phyloP scores from a whole-genome alignment of 2,113 vertebrate species.

The Australoheros scitulus region DNA sequence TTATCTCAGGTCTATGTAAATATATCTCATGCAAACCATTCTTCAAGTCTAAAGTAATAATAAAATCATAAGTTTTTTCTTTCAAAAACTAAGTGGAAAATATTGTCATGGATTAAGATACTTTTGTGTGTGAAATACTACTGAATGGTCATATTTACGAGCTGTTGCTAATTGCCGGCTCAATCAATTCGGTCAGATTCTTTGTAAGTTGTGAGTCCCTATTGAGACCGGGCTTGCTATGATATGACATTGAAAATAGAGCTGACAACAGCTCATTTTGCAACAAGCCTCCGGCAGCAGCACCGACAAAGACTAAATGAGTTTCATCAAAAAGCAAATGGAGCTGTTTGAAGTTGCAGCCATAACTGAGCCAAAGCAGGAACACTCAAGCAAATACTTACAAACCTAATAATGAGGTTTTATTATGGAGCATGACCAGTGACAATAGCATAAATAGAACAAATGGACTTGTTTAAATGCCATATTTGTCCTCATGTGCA shows the following conservation, averaged over 20 bases:
- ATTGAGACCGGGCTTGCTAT: conserved; percentile 20
- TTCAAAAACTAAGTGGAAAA: background rate
- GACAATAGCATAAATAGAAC: conserved; percentile 31
- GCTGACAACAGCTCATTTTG: conserved; percentile 67
- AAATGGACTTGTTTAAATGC: conserved; percentile 45
- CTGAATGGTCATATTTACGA: conserved; percentile 1
- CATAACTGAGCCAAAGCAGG: conserved; percentile 48
- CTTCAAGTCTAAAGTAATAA: background rate
- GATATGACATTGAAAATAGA: conserved; percentile 57
- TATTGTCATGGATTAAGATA: background rate
- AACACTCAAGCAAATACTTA: conserved; percentile 55
- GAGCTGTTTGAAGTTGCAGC: conserved; percentile 63
- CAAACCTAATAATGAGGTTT: conserved; percentile 53
- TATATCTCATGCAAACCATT: background rate
- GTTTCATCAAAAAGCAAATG: conserved; percentile 65
- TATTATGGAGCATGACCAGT: conserved; percentile 28
- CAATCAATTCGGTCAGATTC: conserved; percentile 15
- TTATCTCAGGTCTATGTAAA: background rate
- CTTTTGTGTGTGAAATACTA: background rate
- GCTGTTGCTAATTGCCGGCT: conserved; percentile 7
- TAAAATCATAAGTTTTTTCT: background rate
- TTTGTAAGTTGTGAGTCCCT: conserved; percentile 28
- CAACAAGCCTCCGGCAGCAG: conserved; percentile 50
- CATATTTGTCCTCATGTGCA: conserved; percentile 10
- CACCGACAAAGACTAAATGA: conserved; percentile 65